Conservation (phyloP, 1,140 invertebrate genomes). For the Oedothorax gibbosus region DNA sequence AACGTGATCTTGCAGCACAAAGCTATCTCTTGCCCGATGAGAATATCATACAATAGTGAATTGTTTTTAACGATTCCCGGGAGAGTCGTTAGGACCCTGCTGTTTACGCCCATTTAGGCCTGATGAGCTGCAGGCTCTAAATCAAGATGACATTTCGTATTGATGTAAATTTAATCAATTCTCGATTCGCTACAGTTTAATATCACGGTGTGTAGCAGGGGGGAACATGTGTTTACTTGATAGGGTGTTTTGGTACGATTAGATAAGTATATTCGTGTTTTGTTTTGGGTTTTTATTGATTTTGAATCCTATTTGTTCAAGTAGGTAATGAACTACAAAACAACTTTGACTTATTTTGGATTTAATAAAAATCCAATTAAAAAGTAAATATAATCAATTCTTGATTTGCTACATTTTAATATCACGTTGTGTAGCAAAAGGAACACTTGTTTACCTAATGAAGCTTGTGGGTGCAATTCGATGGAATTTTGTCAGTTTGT, state of each 20-base stretch:
- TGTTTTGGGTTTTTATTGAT: too few relatives aligned
- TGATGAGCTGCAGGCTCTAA: neutral
- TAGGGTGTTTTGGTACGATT: too few relatives aligned
- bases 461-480: too few relatives aligned
- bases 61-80: slow-evolving; percentile 23
- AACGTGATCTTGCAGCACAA: neutral
- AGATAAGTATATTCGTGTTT: too few relatives aligned
- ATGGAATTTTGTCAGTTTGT: too few relatives aligned
- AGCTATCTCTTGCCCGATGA: slow-evolving; percentile 10
- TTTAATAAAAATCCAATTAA: too few relatives aligned
- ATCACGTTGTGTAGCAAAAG: neutral
- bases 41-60: slow-evolving; percentile 5
- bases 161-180: slow-evolving; percentile 43
- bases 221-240: neutral
- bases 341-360: too few relatives aligned
- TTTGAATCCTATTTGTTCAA: too few relatives aligned
- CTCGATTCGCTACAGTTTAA: slow-evolving; percentile 15
- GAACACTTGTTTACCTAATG: too few relatives aligned
- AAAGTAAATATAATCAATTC: slow-evolving; percentile 39
- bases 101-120: slow-evolving; percentile 6
- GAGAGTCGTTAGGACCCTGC: slow-evolving; percentile 9
- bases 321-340: too few relatives aligned
- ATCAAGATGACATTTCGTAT: slow-evolving; percentile 32
- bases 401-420: slow-evolving; percentile 18
- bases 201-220: neutral